A percentile compares a stretch with the other conserved stretches of the same genome.
These are phyloP conservation scores for Sipha maydis DNA, from an alignment of 2,888 invertebrate species.

Conservation along the genomic window DNA sequence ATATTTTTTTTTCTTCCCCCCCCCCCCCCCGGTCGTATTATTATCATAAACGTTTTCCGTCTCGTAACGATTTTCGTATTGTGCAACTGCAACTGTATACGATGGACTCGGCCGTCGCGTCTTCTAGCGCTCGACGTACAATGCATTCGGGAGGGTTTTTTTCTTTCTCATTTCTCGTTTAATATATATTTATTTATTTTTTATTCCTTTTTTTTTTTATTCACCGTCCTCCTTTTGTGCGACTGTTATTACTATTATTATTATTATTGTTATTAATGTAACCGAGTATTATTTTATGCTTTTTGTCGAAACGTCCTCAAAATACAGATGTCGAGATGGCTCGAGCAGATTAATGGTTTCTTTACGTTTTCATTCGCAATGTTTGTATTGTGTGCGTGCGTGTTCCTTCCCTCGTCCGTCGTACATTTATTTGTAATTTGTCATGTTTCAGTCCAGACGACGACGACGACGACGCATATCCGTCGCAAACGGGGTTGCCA, in stretches of 20 bases:
- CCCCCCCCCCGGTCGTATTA: neutral
- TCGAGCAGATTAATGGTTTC: conserved; percentile 45
- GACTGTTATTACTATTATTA: conserved; percentile 3
- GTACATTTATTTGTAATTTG: conserved; percentile 49
- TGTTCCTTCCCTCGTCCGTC: neutral
- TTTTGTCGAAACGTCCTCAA: conserved; percentile 51
- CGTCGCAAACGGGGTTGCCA: conserved; percentile 19
- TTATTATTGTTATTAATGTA: conserved; percentile 41
- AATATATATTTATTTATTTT: neutral
- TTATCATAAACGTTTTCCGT: neutral
- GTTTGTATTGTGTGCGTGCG: neutral
- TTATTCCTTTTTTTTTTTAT: neutral
- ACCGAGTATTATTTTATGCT: conserved; percentile 56
- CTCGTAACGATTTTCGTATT: conserved; percentile 48
- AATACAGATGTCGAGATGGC: conserved; percentile 50
- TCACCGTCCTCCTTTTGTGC: neutral
- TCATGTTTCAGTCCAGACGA: conserved; percentile 17
- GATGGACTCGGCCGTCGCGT: too few species aligned
- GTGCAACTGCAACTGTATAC: neutral
- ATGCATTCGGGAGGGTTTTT: too few species aligned
- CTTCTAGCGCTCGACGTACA: too few species aligned
- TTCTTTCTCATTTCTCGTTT: neutral
- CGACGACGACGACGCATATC: neutral
- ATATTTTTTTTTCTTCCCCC: neutral
- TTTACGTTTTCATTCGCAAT: conserved; percentile 2